Base-by-base conservation (phyloP, 2,113 vertebrate species). In the Conger conger region DNA sequence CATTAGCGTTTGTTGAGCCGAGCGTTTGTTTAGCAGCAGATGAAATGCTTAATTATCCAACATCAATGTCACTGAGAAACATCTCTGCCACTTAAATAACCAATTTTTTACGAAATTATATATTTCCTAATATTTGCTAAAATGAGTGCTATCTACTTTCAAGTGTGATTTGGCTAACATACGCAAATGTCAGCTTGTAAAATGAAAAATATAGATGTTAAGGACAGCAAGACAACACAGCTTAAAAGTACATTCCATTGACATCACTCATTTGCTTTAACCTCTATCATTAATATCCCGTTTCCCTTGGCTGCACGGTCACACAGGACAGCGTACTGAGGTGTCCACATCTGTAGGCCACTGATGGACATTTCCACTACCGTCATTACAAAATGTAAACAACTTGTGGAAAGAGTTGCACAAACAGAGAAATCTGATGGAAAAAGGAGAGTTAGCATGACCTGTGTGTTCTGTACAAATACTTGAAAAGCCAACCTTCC, bases 1-100 rank as follows among this genome's bases (percentile, higher is more conserved):
- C 35, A 27, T 73, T 60, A n/a, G 36, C 8, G 57, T 60, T 27
- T 60, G 23, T 90, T 86, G 82, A 88, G 89, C 80, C 53, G 87
- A 81, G 84, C 8, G 68, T 68, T 36, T 13, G 27, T 79, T 15
- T 86, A 89, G 91, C 87, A 90, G 84, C 30, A 83, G 88, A 86
- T 9, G 0, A 76, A 81, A 87, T 80, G 80, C 73, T 80, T 86
- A 83, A 83, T 50, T 87, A 88, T 73, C 38, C 36, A 86, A 88
- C 83, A 0, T 8, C 30, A 63, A 53, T 68, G 37, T 42, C 85
- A 82, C 30, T 1, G 54, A 2, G 33, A 38, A 84, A 83, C 76
- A 87, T 36, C 76, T 79, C 80, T 79, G 0, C 8, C 37, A 85
- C 40, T 63, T 84, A 54, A 1, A 35, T 42, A 76, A 77, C 87